phyloP scores from a whole-genome alignment of 2,797 vertebrate species.

The Xiphophorus birchmanni region DNA sequence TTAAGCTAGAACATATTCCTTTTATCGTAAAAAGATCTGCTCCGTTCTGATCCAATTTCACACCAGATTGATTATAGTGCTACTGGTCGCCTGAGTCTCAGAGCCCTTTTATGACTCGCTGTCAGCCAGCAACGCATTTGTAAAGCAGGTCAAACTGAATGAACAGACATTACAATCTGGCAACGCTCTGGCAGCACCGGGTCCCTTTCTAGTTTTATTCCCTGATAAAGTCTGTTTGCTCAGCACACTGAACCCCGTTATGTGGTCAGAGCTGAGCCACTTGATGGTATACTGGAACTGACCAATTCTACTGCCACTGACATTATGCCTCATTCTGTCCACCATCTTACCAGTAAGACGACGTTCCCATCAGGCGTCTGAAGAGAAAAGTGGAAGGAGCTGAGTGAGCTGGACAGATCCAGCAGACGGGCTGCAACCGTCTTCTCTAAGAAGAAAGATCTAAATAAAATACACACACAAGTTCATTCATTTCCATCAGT shows the following conservation, averaged over 20 bases:
- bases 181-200: neutral
- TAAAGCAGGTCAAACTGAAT: slow-evolving; percentile 10
- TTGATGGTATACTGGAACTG: neutral
- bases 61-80: slow-evolving; percentile 28
- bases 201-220: neutral
- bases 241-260: neutral
- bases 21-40: neutral
- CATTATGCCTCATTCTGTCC: neutral
- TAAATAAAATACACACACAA: slow-evolving; percentile 60
- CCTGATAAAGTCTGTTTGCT: neutral
- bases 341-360: slow-evolving; percentile 88
- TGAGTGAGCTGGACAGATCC: slow-evolving; percentile 85
- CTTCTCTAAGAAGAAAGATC: slow-evolving; percentile 87
- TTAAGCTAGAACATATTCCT: neutral
- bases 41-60: slow-evolving; percentile 34
- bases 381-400: slow-evolving; percentile 90
- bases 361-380: slow-evolving; percentile 86
- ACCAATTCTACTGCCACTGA: neutral
- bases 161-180: neutral
- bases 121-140: slow-evolving; percentile 4
- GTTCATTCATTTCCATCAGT: slow-evolving; percentile 30
- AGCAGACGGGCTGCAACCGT: slow-evolving; percentile 83
- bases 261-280: neutral
- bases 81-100: slow-evolving; percentile 1
- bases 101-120: slow-evolving; percentile 14